Evolutionary conservation across 1,140 invertebrate genomes (phyloP).

Genomic region (Lutraria rhynchaena): DNA sequence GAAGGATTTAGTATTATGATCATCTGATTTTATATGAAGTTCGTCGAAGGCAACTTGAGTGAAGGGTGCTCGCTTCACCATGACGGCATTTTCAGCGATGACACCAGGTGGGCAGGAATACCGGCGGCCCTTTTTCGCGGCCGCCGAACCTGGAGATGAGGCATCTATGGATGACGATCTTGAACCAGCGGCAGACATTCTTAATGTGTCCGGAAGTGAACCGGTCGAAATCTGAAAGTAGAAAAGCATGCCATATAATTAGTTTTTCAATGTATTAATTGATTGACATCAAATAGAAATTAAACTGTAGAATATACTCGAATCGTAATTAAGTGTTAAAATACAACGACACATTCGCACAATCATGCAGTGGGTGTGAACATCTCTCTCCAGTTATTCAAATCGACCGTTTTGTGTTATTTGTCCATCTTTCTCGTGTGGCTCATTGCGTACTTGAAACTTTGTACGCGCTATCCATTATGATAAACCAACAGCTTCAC

Average conservation of each 20-base stretch:
- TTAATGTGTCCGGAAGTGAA: background rate
- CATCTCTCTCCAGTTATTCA: no score
- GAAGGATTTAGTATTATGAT: constrained; percentile 41
- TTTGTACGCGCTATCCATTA: no score
- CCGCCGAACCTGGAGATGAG: background rate
- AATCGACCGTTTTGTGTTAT: no score
- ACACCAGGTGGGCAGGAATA: constrained; percentile 55
- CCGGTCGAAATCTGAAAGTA: background rate
- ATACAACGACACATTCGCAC: no score
- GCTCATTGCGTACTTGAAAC: no score
- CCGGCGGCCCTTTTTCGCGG: constrained; percentile 54
- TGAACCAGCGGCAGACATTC: background rate
- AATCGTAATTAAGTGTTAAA: no score
- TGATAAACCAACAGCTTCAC: no score
- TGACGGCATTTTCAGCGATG: constrained; percentile 51
- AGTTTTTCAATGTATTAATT: background rate
- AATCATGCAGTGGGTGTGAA: no score
- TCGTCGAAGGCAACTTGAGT: constrained; percentile 75
- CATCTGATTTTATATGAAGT: constrained; percentile 68
- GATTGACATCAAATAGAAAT: no score
- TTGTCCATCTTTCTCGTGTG: no score
- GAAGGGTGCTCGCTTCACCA: constrained; percentile 64
- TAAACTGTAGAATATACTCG: no score
- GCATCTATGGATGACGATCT: background rate
- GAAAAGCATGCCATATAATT: background rate